Evolutionary conservation across 2,888 invertebrate genomes (phyloP), one percentile per base, ranked within the genome.

Genomic region (Eumacrocentrus americanus): DNA sequence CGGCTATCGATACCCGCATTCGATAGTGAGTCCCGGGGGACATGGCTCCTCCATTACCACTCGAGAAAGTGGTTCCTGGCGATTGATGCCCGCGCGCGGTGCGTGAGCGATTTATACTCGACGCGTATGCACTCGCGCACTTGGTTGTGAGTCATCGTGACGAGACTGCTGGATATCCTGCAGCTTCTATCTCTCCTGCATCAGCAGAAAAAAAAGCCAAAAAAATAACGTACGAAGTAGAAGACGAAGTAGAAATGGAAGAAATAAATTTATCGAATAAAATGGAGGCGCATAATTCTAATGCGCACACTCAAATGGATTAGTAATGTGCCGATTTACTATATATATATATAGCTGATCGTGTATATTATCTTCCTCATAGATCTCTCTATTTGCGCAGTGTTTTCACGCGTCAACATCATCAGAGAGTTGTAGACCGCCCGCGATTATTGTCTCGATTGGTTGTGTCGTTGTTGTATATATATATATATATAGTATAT

Each of bases 41-140:
- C 77, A 76, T 58, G 74, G 73, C 73, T 77, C 72, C 76, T 77
- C 77, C 77, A 76, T 77, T 77, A 77, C 73, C 75, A 67, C 68
- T 67, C 65, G 67, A 67, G 69, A 71, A 74, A 73, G 72, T 71
- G 67, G 64, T 42, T 47, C 52, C 61, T 62, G 60, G 61, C 67
- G 70, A 72, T 71, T 71, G 72, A 72, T 67, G 72, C 66, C 40
- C 61, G 66, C 59, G 66, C 61, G 67, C 61, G 63, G 66, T 62
- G 68, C 70, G 71, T 66, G 67, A 70, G 63, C 71, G 67, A 72
- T 72, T 74, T 70, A 70, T 70, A 67, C 66, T 64, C 67, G 67
- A 70, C 71, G 66, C 64, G 67, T 68, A 63, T 67, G 63, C 65
- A 62, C 66, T 65, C 68, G 66, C 64, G 66, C 65, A 65, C 63